phyloP scores from a whole-genome alignment of 2,797 vertebrate species.

The Sylvilagus floridanus region DNA sequence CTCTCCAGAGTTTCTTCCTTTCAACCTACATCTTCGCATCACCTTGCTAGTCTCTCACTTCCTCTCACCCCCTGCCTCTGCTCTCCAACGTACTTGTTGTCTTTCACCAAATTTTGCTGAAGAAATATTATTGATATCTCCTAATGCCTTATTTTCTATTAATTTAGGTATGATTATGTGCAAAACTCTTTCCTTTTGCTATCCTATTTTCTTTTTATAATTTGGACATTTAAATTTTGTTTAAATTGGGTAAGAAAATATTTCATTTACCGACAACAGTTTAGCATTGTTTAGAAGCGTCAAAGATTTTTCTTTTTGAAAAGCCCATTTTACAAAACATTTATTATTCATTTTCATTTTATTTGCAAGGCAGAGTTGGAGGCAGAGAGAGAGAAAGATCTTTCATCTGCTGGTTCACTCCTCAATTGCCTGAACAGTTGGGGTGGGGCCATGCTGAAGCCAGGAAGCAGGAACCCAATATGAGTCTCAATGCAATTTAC shows the following conservation, averaged over 20 bases:
- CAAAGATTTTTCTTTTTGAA: too few species aligned
- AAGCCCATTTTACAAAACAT: too few species aligned
- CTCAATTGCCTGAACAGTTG: too few species aligned
- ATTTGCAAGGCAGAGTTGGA: too few species aligned
- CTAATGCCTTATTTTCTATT: background rate
- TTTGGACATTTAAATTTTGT: background rate
- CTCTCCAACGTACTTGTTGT: slow-evolving; percentile 9
- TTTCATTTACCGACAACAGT: slow-evolving; percentile 20
- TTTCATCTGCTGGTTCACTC: too few species aligned
- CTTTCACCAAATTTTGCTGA: background rate
- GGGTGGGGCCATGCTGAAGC: too few species aligned
- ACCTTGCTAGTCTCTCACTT: background rate
- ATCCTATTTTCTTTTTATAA: background rate
- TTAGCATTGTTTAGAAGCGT: background rate
- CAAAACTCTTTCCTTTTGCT: background rate
- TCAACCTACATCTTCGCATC: background rate
- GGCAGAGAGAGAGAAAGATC: too few species aligned
- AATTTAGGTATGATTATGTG: slow-evolving; percentile 34
- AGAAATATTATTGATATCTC: background rate
- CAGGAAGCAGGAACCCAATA: too few species aligned
- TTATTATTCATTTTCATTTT: too few species aligned
- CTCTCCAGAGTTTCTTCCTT: background rate
- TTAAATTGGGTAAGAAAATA: slow-evolving; percentile 32
- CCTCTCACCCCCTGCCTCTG: background rate
- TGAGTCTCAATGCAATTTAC: background rate